phyloP scores from a whole-genome alignment of 1,140 invertebrate genomes.

The Drosophila parvula region DNA sequence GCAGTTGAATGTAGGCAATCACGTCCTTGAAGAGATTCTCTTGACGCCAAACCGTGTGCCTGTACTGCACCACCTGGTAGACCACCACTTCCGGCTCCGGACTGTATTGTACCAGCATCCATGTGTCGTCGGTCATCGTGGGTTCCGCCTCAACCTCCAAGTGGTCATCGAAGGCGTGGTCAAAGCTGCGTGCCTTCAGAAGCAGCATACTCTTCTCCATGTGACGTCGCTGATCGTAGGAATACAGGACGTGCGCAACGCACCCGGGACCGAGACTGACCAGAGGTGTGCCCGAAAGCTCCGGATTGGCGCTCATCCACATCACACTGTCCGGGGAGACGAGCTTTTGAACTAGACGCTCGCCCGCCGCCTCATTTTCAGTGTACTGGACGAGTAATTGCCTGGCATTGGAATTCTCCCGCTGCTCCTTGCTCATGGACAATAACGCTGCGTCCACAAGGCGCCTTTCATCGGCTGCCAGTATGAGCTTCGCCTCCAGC shows the following conservation, averaged over 20 bases:
- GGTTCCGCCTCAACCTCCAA: conserved; percentile 15
- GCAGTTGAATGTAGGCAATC: conserved; percentile 63
- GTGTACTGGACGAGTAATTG: conserved; percentile 64
- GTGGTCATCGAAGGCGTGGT: conserved; percentile 57
- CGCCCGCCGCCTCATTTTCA: conserved; percentile 32
- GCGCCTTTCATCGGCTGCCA: conserved; percentile 69
- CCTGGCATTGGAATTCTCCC: conserved; percentile 16
- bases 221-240: conserved; percentile 54
- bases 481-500: conserved; percentile 66
- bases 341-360: conserved; percentile 60
- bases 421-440: conserved; percentile 49
- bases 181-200: conserved; percentile 66
- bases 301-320: conserved; percentile 62
- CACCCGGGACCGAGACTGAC: conserved; percentile 39
- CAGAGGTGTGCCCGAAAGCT: conserved; percentile 40
- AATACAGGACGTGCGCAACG: conserved; percentile 58
- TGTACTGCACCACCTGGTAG: conserved; percentile 60
- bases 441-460: conserved; percentile 63
- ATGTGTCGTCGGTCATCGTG: conserved; percentile 50
- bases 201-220: conserved; percentile 70
- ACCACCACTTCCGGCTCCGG: conserved; percentile 62
- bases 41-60: conserved; percentile 60
- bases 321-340: conserved; percentile 44
- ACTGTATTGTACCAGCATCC: conserved; percentile 74
- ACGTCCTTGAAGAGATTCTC: conserved; percentile 70